Evolutionary conservation across 2,797 vertebrate species (phyloP).

Genomic region (Darevskia nairensis): DNA sequence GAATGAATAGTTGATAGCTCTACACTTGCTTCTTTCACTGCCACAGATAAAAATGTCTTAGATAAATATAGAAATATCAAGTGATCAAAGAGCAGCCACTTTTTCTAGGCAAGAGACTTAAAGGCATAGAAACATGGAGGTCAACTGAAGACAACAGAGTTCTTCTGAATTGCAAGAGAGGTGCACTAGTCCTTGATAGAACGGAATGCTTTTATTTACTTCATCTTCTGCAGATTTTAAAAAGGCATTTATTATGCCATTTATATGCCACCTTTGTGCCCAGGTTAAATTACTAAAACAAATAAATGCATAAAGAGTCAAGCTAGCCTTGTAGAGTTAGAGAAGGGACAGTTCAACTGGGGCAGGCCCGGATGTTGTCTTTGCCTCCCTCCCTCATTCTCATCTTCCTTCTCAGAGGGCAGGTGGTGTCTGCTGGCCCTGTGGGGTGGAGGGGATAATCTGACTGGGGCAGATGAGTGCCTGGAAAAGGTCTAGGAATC

Average conservation of each 20-base stretch:
- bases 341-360: too few relatives aligned
- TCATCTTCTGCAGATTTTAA: background rate
- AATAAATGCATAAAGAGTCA: too few relatives aligned
- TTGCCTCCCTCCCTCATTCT: too few relatives aligned
- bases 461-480: too few relatives aligned
- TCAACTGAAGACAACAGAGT: background rate
- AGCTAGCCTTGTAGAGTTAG: too few relatives aligned
- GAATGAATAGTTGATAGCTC: conserved; percentile 30
- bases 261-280: background rate
- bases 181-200: background rate
- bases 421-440: too few relatives aligned
- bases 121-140: background rate
- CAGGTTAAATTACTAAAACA: too few relatives aligned
- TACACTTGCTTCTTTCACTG: conserved; percentile 11
- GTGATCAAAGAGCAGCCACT: background rate
- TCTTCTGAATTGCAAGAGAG: background rate
- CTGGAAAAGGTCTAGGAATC: background rate
- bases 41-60: conserved; percentile 1
- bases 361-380: too few relatives aligned
- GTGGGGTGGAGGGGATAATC: too few relatives aligned
- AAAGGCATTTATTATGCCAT: too few relatives aligned
- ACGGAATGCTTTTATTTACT: too few relatives aligned
- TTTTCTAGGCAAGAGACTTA: background rate
- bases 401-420: too few relatives aligned
- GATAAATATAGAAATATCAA: background rate